Evolutionary conservation across 2,797 vertebrate species (phyloP), one percentile per base, ranked within the genome.

Genomic region (Pempheris klunzingeri): DNA sequence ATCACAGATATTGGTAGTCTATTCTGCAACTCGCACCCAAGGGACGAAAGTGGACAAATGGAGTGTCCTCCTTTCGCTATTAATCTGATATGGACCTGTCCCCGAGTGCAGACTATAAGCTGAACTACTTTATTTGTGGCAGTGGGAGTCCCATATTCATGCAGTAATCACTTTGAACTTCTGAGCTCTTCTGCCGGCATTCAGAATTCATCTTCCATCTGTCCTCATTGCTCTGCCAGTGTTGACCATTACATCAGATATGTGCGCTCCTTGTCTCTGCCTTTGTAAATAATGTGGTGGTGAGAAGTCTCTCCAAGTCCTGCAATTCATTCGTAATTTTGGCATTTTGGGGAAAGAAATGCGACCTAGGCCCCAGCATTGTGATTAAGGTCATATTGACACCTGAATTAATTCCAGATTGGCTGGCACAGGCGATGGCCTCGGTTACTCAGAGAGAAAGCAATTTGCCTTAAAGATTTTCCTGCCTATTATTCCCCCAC

Each of bases 301-400:
- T n/a, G n/a, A 68, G 28, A 32, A 26, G 36, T 69, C 60, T 7
- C 36, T 68, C 12, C 4, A 8, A 52, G 52, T 64, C 46, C 46
- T 32, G 36, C 1, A 4, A 46, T 78, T 85, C 55, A 86, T 87
- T 88, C 73, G 52, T 87, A 82, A 77, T 85, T 88, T 80, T 44
- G 69, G 22, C 10, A 34, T 71, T 57, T 80, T n/a, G 2, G 18
- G 49, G n/a, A 61, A 32, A 90, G 28, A 83, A 88, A 88, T 73
- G 77, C 20, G 26, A 83, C 77, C 82, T 74, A 34, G 82, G 74
- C 72, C 49, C 22, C 83, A 67, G 63, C 30, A 22, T 55, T 81
- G 83, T 90, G 87, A 94, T 93, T 91, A 92, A 91, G 84, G 78
- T 77, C 83, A 83, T 91, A 94, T 92, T 89, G 90, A 92, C 83